Percentiles rank a stretch among this genome's conserved stretches.
These are phyloP conservation scores for Bhutanitis thaidina DNA, from an alignment of 2,888 invertebrate species.

Conservation along the genomic window DNA sequence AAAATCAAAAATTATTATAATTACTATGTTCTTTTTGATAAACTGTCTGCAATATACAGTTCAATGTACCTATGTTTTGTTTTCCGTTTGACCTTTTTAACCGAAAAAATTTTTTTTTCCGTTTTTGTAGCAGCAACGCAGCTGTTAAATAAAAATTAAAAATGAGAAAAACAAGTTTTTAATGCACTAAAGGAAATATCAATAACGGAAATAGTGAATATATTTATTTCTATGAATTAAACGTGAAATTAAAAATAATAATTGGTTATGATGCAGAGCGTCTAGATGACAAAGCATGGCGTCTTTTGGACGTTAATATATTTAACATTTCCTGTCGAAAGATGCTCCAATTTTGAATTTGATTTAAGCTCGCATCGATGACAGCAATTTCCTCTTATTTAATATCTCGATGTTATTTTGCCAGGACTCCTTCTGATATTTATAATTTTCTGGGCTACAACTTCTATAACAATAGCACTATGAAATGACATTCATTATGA, in stretches of 20 bases:
- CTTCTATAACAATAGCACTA: constrained; percentile 29
- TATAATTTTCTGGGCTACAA: constrained; percentile 29
- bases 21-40: too few relatives aligned
- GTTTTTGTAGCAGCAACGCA: background rate
- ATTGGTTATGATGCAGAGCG: constrained; percentile 42
- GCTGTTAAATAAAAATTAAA: constrained; percentile 7
- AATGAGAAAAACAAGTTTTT: constrained; percentile 9
- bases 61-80: too few relatives aligned
- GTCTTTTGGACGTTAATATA: constrained; percentile 61
- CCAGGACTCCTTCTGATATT: constrained; percentile 47
- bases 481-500: background rate
- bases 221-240: constrained; percentile 21
- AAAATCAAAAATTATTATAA: too few relatives aligned
- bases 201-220: constrained; percentile 10
- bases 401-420: constrained; percentile 47
- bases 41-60: too few relatives aligned
- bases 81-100: too few relatives aligned
- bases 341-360: constrained; percentile 76
- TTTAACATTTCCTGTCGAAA: constrained; percentile 71
- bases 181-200: constrained; percentile 18
- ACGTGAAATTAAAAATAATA: constrained; percentile 32
- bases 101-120: background rate
- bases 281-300: constrained; percentile 44
- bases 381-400: constrained; percentile 71
- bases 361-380: constrained; percentile 67